Evolutionary conservation across 2,797 vertebrate species (phyloP), one percentile per base, ranked within the genome.

Genomic region (Taenioides sp.): DNA sequence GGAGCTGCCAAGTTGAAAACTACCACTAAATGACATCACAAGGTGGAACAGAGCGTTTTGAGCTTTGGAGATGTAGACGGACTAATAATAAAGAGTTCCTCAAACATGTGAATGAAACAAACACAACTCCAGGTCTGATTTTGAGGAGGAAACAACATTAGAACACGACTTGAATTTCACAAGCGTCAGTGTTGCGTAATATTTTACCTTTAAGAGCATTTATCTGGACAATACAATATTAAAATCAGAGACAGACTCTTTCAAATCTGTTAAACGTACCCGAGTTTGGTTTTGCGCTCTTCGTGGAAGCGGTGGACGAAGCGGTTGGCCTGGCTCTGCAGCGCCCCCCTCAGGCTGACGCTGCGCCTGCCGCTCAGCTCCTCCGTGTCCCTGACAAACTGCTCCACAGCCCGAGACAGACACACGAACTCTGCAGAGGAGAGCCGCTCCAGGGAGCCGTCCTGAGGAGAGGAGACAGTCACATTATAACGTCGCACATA

Each of bases 221-320:
- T 23, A 37, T 12, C 2, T 20, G 0, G 1, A 43, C 28, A 70
- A 50, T 1, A 65, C 5, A 28, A 47, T 12, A 22, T 31, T 9
- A 22, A 62, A 28, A 47, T 4, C 14, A 43, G 14, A 4, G 12
- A 43, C 40, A 40, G 40, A 1, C 37, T 11, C 7, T 40, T 40
- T 40, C 37, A 43, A 14, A 12, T 22, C n/a, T 54, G 18, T n/a
- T n/a, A 22, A 1, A 27, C 14, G 10, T 89, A 98, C 98, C 98
- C 94, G 68, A 99, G 95, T 80, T 99, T 99, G 20, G 93, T 98
- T 87, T 98, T 98, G 85, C 97, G 95, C 64, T 99, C 97, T 54
- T 99, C 97, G 2, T 99, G 97, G 92, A 99, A 99, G 72, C 97
- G 95, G 69, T 97, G 96, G 64, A 99, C 97, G 76, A 99, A 98